Conservation (phyloP, 2,888 invertebrate species). For the Diaperis boleti region DNA sequence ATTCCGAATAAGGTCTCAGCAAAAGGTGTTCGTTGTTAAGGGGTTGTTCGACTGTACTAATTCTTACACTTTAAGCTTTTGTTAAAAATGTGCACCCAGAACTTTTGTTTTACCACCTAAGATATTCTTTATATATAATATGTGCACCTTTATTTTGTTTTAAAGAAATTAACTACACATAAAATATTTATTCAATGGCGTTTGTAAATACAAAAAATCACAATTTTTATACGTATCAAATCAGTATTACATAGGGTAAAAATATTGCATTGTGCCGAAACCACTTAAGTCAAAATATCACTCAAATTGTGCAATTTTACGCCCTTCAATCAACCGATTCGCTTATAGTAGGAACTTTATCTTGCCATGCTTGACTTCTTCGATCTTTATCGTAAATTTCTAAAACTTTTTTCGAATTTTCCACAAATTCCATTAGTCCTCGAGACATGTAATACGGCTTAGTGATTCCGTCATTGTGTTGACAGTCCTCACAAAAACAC, state of each 20-base stretch:
- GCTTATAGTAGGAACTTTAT: conserved; percentile 40
- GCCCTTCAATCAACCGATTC: conserved; percentile 20
- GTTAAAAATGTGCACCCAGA: too few species aligned
- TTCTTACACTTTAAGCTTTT: too few species aligned
- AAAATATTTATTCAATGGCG: background rate
- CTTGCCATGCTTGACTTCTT: conserved; percentile 33
- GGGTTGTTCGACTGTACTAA: too few species aligned
- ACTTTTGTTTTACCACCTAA: too few species aligned
- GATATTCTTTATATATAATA: too few species aligned
- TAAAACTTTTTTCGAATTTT: conserved; percentile 71
- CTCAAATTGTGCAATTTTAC: conserved; percentile 13
- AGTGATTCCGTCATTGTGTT: conserved; percentile 73
- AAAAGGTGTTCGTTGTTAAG: too few species aligned
- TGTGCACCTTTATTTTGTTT: too few species aligned
- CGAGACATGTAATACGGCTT: conserved; percentile 76
- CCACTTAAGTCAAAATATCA: too few species aligned
- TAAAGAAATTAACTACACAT: too few species aligned
- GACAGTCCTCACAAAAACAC: conserved; percentile 78
- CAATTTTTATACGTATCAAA: background rate
- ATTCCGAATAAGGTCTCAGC: too few species aligned
- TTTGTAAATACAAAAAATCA: background rate
- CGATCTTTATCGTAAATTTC: conserved; percentile 48
- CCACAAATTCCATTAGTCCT: conserved; percentile 75
- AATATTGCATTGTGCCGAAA: too few species aligned
- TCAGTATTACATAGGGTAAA: too few species aligned